A percentile compares a stretch with the other conserved stretches of the same genome.
These are phyloP conservation scores for Glaucomys volans DNA, from an alignment of 2,113 vertebrate genomes.

Conservation along the genomic window DNA sequence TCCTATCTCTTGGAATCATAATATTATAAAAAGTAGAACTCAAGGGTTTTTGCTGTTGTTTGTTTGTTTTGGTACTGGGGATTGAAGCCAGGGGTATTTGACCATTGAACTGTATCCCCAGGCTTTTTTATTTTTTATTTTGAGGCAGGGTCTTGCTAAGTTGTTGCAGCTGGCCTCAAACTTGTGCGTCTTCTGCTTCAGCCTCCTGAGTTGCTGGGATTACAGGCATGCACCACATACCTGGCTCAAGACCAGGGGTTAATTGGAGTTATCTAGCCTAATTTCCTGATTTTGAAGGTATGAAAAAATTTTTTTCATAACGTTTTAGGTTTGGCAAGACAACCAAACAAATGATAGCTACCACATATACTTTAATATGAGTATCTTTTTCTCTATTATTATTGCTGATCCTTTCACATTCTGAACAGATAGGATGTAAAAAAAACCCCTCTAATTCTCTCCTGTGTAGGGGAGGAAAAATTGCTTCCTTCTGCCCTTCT, in stretches of 20 bases:
- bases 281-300: slow-evolving; percentile 4
- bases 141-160: too few relatives aligned
- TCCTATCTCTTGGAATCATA: neutral
- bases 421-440: neutral
- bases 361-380: neutral
- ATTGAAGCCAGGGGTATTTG: too few relatives aligned
- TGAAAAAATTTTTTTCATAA: neutral
- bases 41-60: neutral
- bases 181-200: too few relatives aligned
- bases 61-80: too few relatives aligned
- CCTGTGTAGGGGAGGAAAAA: neutral
- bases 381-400: neutral
- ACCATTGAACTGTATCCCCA: too few relatives aligned
- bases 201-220: too few relatives aligned
- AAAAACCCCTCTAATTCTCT: neutral
- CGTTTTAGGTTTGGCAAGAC: neutral
- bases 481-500: neutral
- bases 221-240: too few relatives aligned
- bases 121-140: too few relatives aligned
- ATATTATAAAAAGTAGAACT: neutral
- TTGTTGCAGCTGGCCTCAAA: too few relatives aligned
- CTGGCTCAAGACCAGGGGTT: neutral
- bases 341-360: neutral
- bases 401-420: neutral
- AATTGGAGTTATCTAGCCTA: neutral